Base-by-base conservation (phyloP, 2,113 vertebrate species). In the Hepsetus odoe region DNA sequence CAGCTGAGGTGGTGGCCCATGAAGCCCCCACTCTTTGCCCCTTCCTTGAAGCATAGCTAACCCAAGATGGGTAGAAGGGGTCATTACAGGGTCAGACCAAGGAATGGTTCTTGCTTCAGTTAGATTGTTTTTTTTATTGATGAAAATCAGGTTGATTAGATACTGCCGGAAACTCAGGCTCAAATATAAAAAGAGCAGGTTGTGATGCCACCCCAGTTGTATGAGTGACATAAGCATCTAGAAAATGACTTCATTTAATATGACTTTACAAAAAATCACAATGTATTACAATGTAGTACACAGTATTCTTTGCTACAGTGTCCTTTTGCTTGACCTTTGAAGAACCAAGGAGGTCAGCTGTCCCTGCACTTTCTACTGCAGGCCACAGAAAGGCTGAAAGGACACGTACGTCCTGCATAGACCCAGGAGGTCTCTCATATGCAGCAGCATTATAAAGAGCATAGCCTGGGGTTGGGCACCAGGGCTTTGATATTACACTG, bases 401-500 rank as follows among this genome's bases (percentile, higher is more conserved):
- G 76, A 83, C 82, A 81, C 75, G 79, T 87, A 89, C 84, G 88
- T 90, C 89, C 92, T 88, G 87, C 83, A 83, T 84, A 91, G 88
- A 90, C 89, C 85, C 89, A 86, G 89, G 90, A 88, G 89, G 91
- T 87, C 91, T 91, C 84, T 91, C 82, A 89, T 90, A 92, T 93
- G 90, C 90, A 90, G 83, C 7, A 28, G 42, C 72, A 81, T 85
- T 79, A 88, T 89, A 92, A 92, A 90, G 90, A 86, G 61, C 82
- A 77, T 87, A 87, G 90, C 90, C 88, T 89, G 87, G 86, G 91
- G 88, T 89, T 91, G 91, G 83, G 84, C 80, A 87, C 86, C 80
- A 78, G 78, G 85, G 84, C 90, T 93, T 92, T 93, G 92, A 93
- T 93, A 88, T 85, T 88, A 93, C 92, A 93, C 89, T 90, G 85